Evolutionary conservation across 2,113 vertebrate genomes (phyloP).

Genomic region (Montifringilla adamsi): DNA sequence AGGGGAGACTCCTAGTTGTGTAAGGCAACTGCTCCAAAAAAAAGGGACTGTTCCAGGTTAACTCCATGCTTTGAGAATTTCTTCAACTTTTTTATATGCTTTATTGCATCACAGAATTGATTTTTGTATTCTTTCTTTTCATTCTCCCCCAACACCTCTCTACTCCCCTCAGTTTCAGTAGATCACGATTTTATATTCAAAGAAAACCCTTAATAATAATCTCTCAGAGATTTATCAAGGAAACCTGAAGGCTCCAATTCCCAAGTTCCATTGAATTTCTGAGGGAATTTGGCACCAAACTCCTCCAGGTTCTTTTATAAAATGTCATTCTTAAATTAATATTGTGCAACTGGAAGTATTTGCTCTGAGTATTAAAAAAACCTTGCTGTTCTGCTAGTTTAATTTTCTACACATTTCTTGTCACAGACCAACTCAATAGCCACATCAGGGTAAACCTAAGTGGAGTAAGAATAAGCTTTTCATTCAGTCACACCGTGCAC

Average conservation of each 20-base stretch:
- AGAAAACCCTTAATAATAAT: background rate
- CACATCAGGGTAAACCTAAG: slow-evolving; percentile 72
- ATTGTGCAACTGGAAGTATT: slow-evolving; percentile 62
- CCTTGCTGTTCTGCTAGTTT: slow-evolving; percentile 61
- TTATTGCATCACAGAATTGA: background rate
- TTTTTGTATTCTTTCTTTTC: background rate
- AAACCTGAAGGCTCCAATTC: background rate
- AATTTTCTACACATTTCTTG: slow-evolving; percentile 76
- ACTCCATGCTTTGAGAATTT: background rate
- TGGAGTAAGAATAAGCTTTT: slow-evolving; percentile 70
- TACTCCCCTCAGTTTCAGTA: background rate
- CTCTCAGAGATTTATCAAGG: background rate
- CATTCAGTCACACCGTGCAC: slow-evolving; percentile 73
- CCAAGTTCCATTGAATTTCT: background rate
- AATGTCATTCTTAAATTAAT: slow-evolving; percentile 54
- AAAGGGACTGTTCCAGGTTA: background rate
- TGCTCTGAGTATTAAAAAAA: slow-evolving; percentile 64
- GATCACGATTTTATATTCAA: background rate
- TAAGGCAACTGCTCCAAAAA: background rate
- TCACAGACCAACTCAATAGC: slow-evolving; percentile 75
- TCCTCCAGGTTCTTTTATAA: background rate
- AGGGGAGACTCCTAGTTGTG: background rate
- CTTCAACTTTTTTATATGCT: background rate
- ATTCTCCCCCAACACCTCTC: background rate
- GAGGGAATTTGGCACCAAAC: background rate